Base-by-base conservation (phyloP, 2,888 invertebrate genomes). In the Eupithecia subumbrata region DNA sequence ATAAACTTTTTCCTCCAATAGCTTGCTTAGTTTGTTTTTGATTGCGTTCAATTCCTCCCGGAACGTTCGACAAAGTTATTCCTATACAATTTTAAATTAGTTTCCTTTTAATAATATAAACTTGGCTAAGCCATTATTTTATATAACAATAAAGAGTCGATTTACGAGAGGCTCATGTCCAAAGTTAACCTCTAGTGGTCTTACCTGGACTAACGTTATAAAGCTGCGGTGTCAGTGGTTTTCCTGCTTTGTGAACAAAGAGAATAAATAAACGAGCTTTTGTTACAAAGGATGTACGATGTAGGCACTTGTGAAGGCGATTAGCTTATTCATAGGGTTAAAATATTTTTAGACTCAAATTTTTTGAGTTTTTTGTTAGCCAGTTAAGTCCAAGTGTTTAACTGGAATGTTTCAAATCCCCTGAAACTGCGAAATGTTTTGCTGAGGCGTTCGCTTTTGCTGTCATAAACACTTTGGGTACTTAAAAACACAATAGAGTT, bases 171-270 rank as follows among this genome's bases (percentile, higher is more conserved):
- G 12, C 60, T 25, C 25, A 5, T 12, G 25, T 60, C 25, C 14
- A 14, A 22, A 60, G 25, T 22, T 56, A 56, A 56, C 56, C n/a
- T 22, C 56, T 22, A 56, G 56, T 22, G 56, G 56, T 56, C 22
- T 56, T 56, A 56, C 56, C 56, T 25, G 25, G 22, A n/a, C 60
- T 60, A 60, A 67, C 11, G 22, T 67, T 67, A 37, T 37, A 69
- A 69, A 73, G 37, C 63, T 37, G 69, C 37, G 64, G 66, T 30
- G 30, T 68, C 43, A 56, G 67, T 22, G 73, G 74, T 66, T 74
- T 69, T 64, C 74, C 70, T 64, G 52, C 70, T 70, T 30, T 69
- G 25, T 34, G 14, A 71, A 71, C 66, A 74, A 74, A 74, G 69
- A 25, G 66, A 67, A 67, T 40, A 22, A 40, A 37, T 67, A 67